Evolutionary conservation across 2,797 vertebrate genomes (phyloP), one percentile per base, ranked within the genome.

Genomic region (Channa striata): DNA sequence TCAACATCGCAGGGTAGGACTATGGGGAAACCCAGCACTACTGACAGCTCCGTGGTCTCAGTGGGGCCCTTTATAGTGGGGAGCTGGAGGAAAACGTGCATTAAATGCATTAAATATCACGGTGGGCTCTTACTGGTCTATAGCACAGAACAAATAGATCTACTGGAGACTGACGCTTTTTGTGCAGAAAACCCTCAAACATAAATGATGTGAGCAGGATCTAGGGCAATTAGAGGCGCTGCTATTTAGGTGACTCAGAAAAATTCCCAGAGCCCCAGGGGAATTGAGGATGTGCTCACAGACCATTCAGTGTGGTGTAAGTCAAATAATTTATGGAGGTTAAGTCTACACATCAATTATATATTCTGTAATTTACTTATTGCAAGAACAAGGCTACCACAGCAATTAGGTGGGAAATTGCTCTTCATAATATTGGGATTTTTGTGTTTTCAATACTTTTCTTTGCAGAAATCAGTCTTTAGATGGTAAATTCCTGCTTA

Each of bases 1-100:
- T 93, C 92, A 0, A 93, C 92, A 36, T 97, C 94, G 34, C 96
- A 97, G 54, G 88, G 85, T 7, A 97, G 87, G 51, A 91, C 89
- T 13, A 81, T 86, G 1, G 90, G 78, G 59, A 93, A 95, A 12
- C 95, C 95, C 60, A 96, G 84, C 66, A 96, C 93, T 81, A 95
- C 93, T 0, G 88, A 90, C 80, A 97, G 91, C 72, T 95, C 91
- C 0, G 91, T 86, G 1, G 91, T 93, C 77, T 94, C 94, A 3
- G 77, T 90, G 4, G 93, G 87, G 6, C 93, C 93, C 77, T 87
- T 92, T 80, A 97, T 96, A 66, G 79, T 86, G 4, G 96, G 95
- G 94, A 14, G 93, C 96, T 97, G 61, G 11, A 71, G 36, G 67
- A 47, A 30, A 76, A 49, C 77, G 37, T 30, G n/a, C 13, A 11